Base-by-base conservation (phyloP, 2,113 vertebrate genomes). In the Neodontobutis hainanensis region DNA sequence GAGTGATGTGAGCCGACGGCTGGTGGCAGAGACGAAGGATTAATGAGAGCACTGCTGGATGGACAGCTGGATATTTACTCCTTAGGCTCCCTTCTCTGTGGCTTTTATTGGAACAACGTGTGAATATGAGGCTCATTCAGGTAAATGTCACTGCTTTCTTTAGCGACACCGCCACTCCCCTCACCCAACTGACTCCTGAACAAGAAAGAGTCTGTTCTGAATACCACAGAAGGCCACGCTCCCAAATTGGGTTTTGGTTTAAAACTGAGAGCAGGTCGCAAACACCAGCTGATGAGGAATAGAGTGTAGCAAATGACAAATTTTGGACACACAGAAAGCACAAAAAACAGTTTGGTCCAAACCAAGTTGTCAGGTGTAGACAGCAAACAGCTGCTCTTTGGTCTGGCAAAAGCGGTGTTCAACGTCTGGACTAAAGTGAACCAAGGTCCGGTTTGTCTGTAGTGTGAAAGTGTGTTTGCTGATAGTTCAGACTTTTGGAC, bases 141-240 rank as follows among this genome's bases (percentile, higher is more conserved):
- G 75, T 89, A 90, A 91, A 93, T 91, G 90, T 90, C 89, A 91
- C 77, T 68, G 83, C 64, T 75, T 83, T 74, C 72, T 82, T 81
- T 81, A 51, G 59, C 46, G 68, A 73, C 58, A 59, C 75, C 3
- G 27, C 66, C 5, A 59, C 85, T 77, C 50, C 79, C 88, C 77
- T 80, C 79, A 68, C 58, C 81, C 83, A 56, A 77, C 68, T 11
- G 55, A 56, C 67, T 60, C 6, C 4, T 3, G 45, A 68, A 19
- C 72, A 89, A 62, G 60, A 40, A 44, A 84, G 47, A 78, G 68
- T 42, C 70, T 63, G 73, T 77, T 85, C 69, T 81, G 81, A 91
- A 90, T 61, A 81, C 69, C 78, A 64, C 49, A 2, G 44, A 65
- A 65, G 62, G 15, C 57, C 62, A 64, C 0, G 16, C 75, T 68